These are phyloP conservation scores for Myrmophylax atrothorax DNA, from an alignment of 2,113 vertebrate genomes.

Conservation along the genomic window DNA sequence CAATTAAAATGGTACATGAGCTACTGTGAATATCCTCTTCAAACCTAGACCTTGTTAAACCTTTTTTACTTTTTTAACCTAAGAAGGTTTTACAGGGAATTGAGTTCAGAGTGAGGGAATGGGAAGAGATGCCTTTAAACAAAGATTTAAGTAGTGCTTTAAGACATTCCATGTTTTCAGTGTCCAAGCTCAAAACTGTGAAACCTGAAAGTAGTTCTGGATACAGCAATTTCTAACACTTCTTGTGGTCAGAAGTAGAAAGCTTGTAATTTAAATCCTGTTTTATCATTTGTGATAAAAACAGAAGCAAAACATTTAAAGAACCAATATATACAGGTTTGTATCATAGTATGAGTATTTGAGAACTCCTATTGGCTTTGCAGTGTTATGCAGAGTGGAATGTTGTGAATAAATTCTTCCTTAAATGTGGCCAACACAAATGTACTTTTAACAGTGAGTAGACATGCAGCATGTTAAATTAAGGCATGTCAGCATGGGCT, in stretches of 20 bases:
- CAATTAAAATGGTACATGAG: background rate
- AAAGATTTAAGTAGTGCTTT: background rate
- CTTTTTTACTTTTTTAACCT: background rate
- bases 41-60: background rate
- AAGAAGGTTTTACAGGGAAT: background rate
- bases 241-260: background rate
- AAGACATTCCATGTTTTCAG: background rate
- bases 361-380: background rate
- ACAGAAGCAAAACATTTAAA: background rate
- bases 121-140: background rate
- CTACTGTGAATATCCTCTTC: background rate
- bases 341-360: background rate
- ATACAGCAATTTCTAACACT: background rate
- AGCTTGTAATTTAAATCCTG: background rate
- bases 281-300: background rate
- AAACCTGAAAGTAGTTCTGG: background rate
- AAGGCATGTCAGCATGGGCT: constrained; percentile 28
- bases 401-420: constrained; percentile 42
- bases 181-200: background rate
- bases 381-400: background rate
- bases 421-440: constrained; percentile 32
- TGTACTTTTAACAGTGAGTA: constrained; percentile 34
- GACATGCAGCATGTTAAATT: constrained; percentile 6
- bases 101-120: background rate
- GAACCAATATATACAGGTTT: background rate